A percentile compares a stretch with the other conserved stretches of the same genome.
These are phyloP conservation scores for Calephelis virginiensis DNA, from an alignment of 1,140 invertebrate species.

Conservation along the genomic window DNA sequence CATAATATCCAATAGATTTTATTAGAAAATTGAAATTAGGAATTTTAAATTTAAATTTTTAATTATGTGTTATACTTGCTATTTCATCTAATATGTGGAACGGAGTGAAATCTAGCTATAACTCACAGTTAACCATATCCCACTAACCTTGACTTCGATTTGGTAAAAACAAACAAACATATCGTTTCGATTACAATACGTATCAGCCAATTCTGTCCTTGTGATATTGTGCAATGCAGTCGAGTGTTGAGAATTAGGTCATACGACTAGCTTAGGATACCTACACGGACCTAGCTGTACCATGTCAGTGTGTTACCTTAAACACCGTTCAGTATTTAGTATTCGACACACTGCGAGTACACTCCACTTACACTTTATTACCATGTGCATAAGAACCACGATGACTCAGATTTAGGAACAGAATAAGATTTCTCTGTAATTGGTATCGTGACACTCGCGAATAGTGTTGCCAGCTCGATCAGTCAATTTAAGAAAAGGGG, in stretches of 20 bases:
- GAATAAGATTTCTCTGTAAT: conserved; percentile 56
- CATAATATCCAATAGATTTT: too few relatives aligned
- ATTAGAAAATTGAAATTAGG: too few relatives aligned
- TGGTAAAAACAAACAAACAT: conserved; percentile 1
- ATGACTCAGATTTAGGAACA: conserved; percentile 25
- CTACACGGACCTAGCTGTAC: conserved; percentile 32
- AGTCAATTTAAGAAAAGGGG: too few relatives aligned
- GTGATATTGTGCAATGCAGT: conserved; percentile 39
- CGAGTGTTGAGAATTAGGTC: conserved; percentile 38
- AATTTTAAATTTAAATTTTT: too few relatives aligned
- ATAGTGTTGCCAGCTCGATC: conserved; percentile 9
- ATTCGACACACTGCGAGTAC: conserved; percentile 34
- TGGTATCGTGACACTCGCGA: conserved; percentile 46
- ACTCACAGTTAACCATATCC: too few relatives aligned
- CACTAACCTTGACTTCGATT: not conserved
- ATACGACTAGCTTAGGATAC: conserved; percentile 38
- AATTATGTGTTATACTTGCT: too few relatives aligned
- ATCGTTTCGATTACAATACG: conserved; percentile 11
- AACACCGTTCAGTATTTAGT: conserved; percentile 41
- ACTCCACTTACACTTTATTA: not conserved
- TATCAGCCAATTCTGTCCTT: conserved; percentile 21
- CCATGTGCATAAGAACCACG: conserved; percentile 13
- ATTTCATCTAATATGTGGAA: too few relatives aligned
- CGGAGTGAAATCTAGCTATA: too few relatives aligned
- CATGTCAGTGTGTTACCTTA: conserved; percentile 41